Percentiles rank a stretch among this genome's conserved stretches.
Conservation (phyloP, 2,888 invertebrate genomes). For the Malachius bipustulatus region DNA sequence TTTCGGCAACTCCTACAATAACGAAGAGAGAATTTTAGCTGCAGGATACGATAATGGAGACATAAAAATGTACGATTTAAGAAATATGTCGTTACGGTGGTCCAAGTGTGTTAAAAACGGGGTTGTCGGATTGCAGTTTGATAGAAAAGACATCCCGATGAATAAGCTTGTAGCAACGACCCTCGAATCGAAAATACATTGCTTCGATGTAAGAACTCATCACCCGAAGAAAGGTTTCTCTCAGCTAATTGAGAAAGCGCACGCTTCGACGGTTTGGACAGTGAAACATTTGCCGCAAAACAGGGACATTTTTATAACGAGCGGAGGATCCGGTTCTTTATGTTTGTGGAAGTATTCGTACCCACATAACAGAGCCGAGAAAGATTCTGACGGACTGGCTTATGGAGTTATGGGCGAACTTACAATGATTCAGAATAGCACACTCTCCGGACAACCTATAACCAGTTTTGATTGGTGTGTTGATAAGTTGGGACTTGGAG, state of each 20-base stretch:
- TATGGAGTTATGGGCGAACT: slow-evolving; percentile 68
- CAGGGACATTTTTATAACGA: slow-evolving; percentile 81
- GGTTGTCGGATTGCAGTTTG: slow-evolving; percentile 79
- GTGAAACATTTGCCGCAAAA: slow-evolving; percentile 87
- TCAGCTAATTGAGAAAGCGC: slow-evolving; percentile 42
- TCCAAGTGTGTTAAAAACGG: slow-evolving; percentile 89
- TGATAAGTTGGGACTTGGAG: slow-evolving; percentile 77
- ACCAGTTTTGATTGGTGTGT: slow-evolving; percentile 85
- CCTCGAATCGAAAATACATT: slow-evolving; percentile 78
- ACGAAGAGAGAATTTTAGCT: slow-evolving; percentile 71
- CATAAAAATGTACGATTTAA: slow-evolving; percentile 83
- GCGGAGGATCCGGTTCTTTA: slow-evolving; percentile 82
- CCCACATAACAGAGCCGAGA: slow-evolving; percentile 60
- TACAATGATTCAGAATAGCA: slow-evolving; percentile 64
- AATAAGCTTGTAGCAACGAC: slow-evolving; percentile 89
- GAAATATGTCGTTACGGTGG: slow-evolving; percentile 74
- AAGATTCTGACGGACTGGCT: slow-evolving; percentile 58
- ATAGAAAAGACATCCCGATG: slow-evolving; percentile 87
- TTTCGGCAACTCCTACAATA: slow-evolving; percentile 84
- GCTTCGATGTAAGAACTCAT: slow-evolving; percentile 81
- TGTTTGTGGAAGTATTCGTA: slow-evolving; percentile 96
- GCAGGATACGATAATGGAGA: slow-evolving; percentile 97
- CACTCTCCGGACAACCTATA: slow-evolving; percentile 77
- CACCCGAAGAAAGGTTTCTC: slow-evolving; percentile 81
- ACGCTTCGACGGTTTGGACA: slow-evolving; percentile 76